phyloP scores from a whole-genome alignment of 2,797 vertebrate genomes.

The Microcaecilia unicolor region DNA sequence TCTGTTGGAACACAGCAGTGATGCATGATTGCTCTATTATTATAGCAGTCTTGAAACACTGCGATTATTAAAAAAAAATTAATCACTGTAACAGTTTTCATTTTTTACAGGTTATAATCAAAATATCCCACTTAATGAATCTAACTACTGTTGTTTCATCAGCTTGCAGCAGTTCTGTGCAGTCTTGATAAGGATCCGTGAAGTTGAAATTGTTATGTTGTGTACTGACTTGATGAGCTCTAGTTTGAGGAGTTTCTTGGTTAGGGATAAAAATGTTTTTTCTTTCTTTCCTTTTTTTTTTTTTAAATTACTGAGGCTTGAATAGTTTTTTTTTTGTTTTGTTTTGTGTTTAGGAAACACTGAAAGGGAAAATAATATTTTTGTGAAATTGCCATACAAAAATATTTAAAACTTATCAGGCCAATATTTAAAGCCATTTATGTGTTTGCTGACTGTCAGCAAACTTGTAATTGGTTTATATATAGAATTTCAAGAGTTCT shows the following conservation, averaged over 20 bases:
- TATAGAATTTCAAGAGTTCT: too few species aligned
- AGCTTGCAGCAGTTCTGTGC: not conserved
- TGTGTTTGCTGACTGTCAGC: too few species aligned
- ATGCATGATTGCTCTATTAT: slow-evolving; percentile 46
- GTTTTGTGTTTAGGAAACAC: too few species aligned
- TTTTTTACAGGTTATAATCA: slow-evolving; percentile 43
- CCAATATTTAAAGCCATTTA: too few species aligned
- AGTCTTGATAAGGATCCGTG: not conserved
- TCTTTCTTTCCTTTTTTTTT: too few species aligned
- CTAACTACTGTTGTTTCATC: slow-evolving; percentile 16
- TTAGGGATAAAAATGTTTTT: too few species aligned
- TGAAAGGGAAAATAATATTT: too few species aligned
- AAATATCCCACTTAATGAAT: slow-evolving; percentile 25
- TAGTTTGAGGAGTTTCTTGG: not conserved
- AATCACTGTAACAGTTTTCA: slow-evolving; percentile 38
- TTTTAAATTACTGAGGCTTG: too few species aligned
- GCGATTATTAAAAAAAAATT: slow-evolving; percentile 48
- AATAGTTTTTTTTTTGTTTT: too few species aligned
- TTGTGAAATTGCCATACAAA: too few species aligned
- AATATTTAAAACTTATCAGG: too few species aligned
- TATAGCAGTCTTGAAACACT: slow-evolving; percentile 34
- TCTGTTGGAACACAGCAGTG: slow-evolving; percentile 36
- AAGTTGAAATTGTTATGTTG: not conserved
- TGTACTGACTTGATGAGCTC: not conserved
- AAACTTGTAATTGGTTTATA: too few species aligned